Percentiles rank a stretch among this genome's conserved stretches.
Conservation (phyloP, 2,113 vertebrate genomes). For the Epinephelus cyanopodus region DNA sequence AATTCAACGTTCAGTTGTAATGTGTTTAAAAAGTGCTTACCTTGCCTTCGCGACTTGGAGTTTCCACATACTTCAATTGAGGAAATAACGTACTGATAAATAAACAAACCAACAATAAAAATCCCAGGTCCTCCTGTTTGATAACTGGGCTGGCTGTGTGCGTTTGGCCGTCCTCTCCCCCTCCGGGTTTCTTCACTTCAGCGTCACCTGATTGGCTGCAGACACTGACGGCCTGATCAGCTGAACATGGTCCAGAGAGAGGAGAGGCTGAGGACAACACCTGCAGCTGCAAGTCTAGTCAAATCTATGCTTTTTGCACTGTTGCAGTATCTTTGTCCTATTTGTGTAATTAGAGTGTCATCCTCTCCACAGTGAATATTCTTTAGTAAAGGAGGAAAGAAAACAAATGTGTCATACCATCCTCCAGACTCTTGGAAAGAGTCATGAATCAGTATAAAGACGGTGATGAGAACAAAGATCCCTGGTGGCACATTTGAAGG, state of each 20-base stretch:
- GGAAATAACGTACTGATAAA: background rate
- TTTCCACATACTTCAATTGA: constrained; percentile 11
- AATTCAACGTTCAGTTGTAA: too few relatives aligned
- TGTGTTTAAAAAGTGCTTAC: constrained; percentile 37
- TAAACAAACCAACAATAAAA: background rate
- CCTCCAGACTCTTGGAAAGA: background rate
- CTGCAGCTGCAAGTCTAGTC: background rate
- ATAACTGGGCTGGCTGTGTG: background rate
- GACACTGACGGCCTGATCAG: constrained; percentile 25
- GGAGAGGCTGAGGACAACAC: background rate
- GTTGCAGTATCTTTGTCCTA: background rate
- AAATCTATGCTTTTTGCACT: background rate
- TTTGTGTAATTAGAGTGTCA: background rate
- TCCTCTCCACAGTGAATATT: background rate
- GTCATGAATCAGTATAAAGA: constrained; percentile 33
- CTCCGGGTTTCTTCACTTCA: constrained; percentile 24
- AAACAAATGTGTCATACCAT: background rate
- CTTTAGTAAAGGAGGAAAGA: background rate
- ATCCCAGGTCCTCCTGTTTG: constrained; percentile 7
- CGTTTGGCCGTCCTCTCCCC: constrained; percentile 6
- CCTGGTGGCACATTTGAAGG: constrained; percentile 25
- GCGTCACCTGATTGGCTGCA: constrained; percentile 52
- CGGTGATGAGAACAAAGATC: constrained; percentile 27
- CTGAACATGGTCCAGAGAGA: constrained; percentile 29
- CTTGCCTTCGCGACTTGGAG: constrained; percentile 5